Evolutionary conservation across 2,113 vertebrate genomes (phyloP).

Genomic region (Gracilinanus agilis): DNA sequence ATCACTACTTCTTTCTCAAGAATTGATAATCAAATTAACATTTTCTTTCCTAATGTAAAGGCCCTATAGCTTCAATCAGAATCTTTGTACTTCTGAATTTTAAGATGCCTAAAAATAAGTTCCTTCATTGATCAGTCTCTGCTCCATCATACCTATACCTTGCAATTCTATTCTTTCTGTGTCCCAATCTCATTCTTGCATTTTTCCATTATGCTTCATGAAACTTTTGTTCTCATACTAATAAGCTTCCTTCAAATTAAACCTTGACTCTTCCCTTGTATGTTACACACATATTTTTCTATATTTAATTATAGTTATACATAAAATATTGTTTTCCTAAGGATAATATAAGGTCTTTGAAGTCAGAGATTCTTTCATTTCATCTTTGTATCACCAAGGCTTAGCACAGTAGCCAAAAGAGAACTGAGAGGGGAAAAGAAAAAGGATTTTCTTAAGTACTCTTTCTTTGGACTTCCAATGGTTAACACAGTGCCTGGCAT

Average conservation of each 20-base stretch:
- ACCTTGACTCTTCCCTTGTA: not conserved
- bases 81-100: not conserved
- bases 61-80: not conserved
- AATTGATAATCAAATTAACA: not conserved
- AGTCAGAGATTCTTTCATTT: not conserved
- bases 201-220: not conserved
- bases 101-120: not conserved
- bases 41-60: not conserved
- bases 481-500: not conserved
- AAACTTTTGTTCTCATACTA: not conserved
- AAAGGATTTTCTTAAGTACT: not conserved
- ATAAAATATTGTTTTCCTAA: not conserved
- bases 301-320: not conserved
- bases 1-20: not conserved
- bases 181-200: not conserved
- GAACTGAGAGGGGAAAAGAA: not conserved
- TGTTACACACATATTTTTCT: not conserved
- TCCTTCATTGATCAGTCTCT: not conserved
- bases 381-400: not conserved
- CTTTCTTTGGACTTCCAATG: not conserved
- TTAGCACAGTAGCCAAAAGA: not conserved
- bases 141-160: not conserved
- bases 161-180: not conserved
- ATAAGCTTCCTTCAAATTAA: not conserved
- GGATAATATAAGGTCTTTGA: not conserved